These are phyloP conservation scores for Spinibarbus caldwelli DNA, from an alignment of 2,797 vertebrate species.

Conservation along the genomic window DNA sequence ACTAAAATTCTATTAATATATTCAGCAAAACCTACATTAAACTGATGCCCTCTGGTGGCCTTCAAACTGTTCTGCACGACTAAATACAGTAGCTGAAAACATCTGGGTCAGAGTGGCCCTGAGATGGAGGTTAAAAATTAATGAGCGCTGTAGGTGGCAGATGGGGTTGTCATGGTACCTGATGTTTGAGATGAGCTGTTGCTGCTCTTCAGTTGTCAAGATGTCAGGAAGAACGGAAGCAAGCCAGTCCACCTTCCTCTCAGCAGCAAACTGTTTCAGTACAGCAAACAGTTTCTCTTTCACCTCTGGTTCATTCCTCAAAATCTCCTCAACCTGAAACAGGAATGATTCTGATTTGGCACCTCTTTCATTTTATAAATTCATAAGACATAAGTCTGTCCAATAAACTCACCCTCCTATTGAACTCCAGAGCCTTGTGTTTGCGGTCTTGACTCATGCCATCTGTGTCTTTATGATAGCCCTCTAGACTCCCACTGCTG, in stretches of 20 bases:
- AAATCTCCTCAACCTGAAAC: constrained; percentile 88
- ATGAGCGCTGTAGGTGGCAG: constrained; percentile 39
- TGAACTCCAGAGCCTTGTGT: constrained; percentile 92
- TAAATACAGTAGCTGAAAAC: constrained; percentile 27
- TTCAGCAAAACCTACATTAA: not conserved
- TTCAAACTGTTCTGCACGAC: constrained; percentile 8
- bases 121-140: constrained; percentile 52
- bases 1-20: not conserved
- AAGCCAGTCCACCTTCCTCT: constrained; percentile 89
- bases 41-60: constrained; percentile 47
- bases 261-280: constrained; percentile 91
- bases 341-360: not conserved
- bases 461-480: constrained; percentile 68
- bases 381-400: not conserved
- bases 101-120: constrained; percentile 53
- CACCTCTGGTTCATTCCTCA: constrained; percentile 84
- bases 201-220: constrained; percentile 84
- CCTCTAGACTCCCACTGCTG: constrained; percentile 66
- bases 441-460: constrained; percentile 79
- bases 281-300: constrained; percentile 88
- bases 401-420: constrained; percentile 81
- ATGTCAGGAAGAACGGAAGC: constrained; percentile 85
- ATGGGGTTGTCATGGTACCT: constrained; percentile 77
- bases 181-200: constrained; percentile 90
- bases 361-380: not conserved